Evolutionary conservation across 2,797 vertebrate genomes (phyloP), one percentile per base, ranked within the genome.

Genomic region (Bradypodion pumilum): DNA sequence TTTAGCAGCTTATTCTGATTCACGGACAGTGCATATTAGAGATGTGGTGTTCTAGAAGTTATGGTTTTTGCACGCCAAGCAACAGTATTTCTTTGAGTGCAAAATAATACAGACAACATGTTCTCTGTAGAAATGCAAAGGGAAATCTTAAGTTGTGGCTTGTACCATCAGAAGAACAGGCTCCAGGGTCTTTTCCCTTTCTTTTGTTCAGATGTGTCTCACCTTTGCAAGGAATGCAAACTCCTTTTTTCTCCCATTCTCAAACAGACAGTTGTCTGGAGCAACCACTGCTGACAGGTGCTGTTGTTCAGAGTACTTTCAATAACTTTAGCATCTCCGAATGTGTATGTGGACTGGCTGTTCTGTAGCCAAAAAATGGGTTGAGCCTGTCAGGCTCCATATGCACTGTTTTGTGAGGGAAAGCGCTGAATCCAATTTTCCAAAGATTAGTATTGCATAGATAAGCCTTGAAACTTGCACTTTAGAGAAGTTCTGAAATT

Each of bases 341-440:
- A 46, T 75, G 25, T 44, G 1, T 25, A 44, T 69, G 80, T 80
- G 87, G 27, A 5, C 75, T 89, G 35, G 56, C 32, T 82, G 27
- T 60, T 90, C 73, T 78, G 13, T 77, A 90, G 68, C 2, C 82
- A 3, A 72, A 72, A 66, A 82, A 83, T n/a, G 15, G 69, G 73
- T 88, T 89, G 32, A 29, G 80, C 60, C 69, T 80, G 49, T 73
- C 85, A 91, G 9, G 44, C 19, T 81, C n/a, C 83, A 86, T 84
- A 66, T 6, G 29, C 19, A 32, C 56, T 87, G 16, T 70, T 56
- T 74, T n/a, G 62, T 85, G 60, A n/a, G 77, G 88, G 72, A 42
- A 81, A 86, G 85, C 88, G 70, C 27, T 86, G 82, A 85, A 46
- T 88, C 52, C 44, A 84, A 70, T 84, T 74, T 88, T 87, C 70